Percentiles rank a stretch among this genome's conserved stretches.
phyloP scores from a whole-genome alignment of 2,113 vertebrate species.

The Toxotes chatareus region DNA sequence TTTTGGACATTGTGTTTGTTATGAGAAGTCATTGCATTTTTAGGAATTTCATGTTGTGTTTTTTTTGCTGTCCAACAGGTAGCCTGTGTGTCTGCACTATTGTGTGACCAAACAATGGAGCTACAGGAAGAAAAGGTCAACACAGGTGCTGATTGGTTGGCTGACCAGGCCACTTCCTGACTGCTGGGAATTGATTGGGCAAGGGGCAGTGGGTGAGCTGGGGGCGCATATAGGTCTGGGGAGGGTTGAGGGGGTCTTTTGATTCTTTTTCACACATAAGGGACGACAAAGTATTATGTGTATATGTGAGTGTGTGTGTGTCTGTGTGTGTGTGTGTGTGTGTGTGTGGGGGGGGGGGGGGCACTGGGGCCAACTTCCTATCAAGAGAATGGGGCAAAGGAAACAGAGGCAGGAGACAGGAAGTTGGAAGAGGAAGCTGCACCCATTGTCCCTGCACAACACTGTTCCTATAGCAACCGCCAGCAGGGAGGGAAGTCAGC shows the following conservation, averaged over 20 bases:
- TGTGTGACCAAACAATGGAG: constrained; percentile 87
- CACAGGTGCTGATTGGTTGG: constrained; percentile 80
- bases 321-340: constrained; percentile 18
- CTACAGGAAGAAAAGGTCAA: constrained; percentile 85
- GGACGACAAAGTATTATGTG: constrained; percentile 52
- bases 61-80: constrained; percentile 73
- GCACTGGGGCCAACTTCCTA: constrained; percentile 81
- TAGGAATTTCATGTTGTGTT: constrained; percentile 58
- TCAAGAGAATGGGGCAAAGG: constrained; percentile 86
- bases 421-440: constrained; percentile 89
- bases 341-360: constrained; percentile 15
- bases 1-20: constrained; percentile 30
- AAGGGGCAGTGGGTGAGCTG: constrained; percentile 15
- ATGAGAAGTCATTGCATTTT: constrained; percentile 31
- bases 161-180: constrained; percentile 83
- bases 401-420: constrained; percentile 88
- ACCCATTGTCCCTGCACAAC: constrained; percentile 87
- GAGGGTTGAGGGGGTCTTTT: constrained; percentile 45
- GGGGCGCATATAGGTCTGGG: constrained; percentile 51
- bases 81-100: constrained; percentile 85
- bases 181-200: constrained; percentile 85
- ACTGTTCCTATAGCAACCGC: constrained; percentile 83
- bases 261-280: constrained; percentile 74
- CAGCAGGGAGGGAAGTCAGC: constrained; percentile 70
- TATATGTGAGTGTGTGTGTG: constrained; percentile 38